Evolutionary conservation across 1,140 invertebrate species (phyloP).

Genomic region (Pogonomyrmex barbatus): DNA sequence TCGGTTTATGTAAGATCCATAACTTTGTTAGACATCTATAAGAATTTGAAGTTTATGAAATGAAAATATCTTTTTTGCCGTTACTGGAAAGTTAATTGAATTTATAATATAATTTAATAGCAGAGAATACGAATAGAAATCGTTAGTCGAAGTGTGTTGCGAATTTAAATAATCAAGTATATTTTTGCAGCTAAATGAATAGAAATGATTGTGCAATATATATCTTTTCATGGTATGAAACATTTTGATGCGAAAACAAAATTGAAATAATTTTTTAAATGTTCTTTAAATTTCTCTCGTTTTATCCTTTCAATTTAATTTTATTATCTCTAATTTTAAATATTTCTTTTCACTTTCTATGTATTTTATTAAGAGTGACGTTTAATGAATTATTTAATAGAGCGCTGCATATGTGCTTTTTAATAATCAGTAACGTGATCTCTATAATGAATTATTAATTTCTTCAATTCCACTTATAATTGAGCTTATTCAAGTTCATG

Average conservation of each 20-base stretch:
- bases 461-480: constrained; percentile 25
- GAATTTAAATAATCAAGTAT: constrained; percentile 5
- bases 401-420: background rate
- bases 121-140: background rate
- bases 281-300: background rate
- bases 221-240: background rate
- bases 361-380: background rate
- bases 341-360: background rate
- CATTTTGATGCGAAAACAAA: background rate
- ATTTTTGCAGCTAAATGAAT: background rate
- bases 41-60: background rate
- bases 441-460: constrained; percentile 11
- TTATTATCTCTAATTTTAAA: background rate
- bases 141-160: background rate
- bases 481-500: background rate
- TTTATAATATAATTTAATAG: background rate
- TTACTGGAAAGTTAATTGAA: background rate
- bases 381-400: background rate
- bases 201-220: background rate
- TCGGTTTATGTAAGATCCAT: background rate
- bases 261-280: background rate
- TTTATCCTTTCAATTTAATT: background rate
- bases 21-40: background rate
- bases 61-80: background rate
- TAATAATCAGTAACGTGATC: background rate